These are phyloP conservation scores for Notiomystis cincta DNA, from an alignment of 2,113 vertebrate genomes.

Conservation along the genomic window DNA sequence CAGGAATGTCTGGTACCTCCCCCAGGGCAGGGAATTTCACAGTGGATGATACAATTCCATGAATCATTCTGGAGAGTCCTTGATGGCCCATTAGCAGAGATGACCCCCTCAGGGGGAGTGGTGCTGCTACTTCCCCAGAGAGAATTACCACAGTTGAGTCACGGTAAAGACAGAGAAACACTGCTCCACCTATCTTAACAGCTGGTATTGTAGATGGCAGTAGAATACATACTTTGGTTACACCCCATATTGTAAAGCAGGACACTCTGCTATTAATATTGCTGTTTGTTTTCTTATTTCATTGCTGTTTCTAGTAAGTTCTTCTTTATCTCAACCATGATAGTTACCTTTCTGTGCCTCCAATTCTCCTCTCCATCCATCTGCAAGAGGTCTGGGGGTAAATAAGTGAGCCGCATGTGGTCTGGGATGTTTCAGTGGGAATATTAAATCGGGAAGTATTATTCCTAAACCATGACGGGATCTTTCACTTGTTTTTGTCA, in stretches of 20 bases:
- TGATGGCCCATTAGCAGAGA: neutral
- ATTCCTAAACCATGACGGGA: neutral
- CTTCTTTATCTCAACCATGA: neutral
- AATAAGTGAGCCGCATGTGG: neutral
- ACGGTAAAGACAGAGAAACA: neutral
- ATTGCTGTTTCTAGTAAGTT: neutral
- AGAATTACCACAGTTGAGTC: neutral
- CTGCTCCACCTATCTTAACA: too few relatives aligned
- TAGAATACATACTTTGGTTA: neutral
- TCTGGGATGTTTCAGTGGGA: neutral
- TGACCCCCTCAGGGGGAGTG: neutral
- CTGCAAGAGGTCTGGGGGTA: rapidly evolving
- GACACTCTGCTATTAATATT: neutral
- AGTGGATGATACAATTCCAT: neutral
- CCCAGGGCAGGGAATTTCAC: neutral
- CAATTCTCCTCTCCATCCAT: neutral
- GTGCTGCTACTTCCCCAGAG: neutral
- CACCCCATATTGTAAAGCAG: neutral
- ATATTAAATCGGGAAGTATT: neutral
- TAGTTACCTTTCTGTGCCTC: neutral
- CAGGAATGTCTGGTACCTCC: neutral
- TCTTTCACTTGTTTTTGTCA: neutral
- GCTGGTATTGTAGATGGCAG: neutral
- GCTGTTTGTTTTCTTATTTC: neutral
- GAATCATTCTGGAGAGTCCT: neutral